Conservation (phyloP, 2,113 vertebrate species). For the Actenoides lindsayi region DNA sequence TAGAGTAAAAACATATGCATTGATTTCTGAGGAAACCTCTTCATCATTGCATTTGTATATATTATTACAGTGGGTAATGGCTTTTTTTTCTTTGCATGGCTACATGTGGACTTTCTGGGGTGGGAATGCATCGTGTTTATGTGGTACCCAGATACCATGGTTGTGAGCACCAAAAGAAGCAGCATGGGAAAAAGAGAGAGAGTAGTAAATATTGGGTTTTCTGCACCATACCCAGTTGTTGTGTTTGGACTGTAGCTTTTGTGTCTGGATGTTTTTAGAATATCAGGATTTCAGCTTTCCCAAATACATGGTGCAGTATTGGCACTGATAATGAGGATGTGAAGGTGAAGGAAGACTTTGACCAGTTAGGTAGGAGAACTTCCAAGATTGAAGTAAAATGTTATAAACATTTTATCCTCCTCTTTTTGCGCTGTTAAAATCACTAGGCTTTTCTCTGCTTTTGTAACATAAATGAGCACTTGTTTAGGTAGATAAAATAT, state of each 20-base stretch:
- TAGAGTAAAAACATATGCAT: constrained; percentile 55
- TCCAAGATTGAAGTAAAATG: constrained; percentile 34
- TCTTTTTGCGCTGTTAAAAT: constrained; percentile 48
- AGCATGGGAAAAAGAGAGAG: neutral
- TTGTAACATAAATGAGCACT: constrained; percentile 65
- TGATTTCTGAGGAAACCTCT: constrained; percentile 49
- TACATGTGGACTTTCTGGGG: neutral
- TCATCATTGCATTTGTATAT: constrained; percentile 41
- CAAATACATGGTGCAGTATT: neutral
- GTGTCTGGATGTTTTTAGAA: neutral
- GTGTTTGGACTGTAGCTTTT: neutral
- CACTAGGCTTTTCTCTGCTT: constrained; percentile 54
- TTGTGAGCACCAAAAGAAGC: neutral
- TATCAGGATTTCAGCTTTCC: neutral
- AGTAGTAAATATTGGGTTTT: neutral
- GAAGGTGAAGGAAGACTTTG: neutral
- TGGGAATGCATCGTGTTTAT: rapidly evolving
- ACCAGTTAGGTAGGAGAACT: neutral
- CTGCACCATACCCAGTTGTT: neutral
- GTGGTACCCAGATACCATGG: neutral
- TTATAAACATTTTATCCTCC: neutral
- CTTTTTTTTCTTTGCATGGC: neutral
- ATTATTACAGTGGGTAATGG: neutral
- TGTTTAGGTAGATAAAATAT: constrained; percentile 78
- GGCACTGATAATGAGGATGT: neutral